These are phyloP conservation scores for Chesias legatella DNA, from an alignment of 2,888 invertebrate genomes.

Conservation along the genomic window DNA sequence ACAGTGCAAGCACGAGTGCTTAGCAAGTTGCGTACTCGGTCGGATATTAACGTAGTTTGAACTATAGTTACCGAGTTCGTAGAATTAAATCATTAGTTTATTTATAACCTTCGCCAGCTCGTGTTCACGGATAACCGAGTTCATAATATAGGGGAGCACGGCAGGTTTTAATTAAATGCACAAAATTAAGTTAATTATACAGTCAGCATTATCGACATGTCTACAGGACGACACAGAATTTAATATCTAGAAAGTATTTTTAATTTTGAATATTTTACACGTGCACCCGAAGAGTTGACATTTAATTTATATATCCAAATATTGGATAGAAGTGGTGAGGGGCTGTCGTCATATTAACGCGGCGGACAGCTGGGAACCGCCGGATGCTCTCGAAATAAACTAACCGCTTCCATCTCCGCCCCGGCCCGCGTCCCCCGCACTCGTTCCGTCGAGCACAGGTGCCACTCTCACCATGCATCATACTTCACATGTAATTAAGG, in stretches of 20 bases:
- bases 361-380: conserved; percentile 65
- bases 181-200: not conserved
- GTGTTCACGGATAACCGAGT: not conserved
- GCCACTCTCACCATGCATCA: conserved; percentile 58
- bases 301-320: conserved; percentile 62
- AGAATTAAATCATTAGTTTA: conserved; percentile 27
- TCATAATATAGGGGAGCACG: not conserved
- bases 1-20: conserved; percentile 31
- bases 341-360: conserved; percentile 69
- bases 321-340: conserved; percentile 56
- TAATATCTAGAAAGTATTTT: no score
- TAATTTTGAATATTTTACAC: conserved; percentile 2
- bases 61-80: conserved; percentile 24
- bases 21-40: conserved; percentile 30
- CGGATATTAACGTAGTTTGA: conserved; percentile 32
- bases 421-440: conserved; percentile 19
- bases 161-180: conserved; percentile 1
- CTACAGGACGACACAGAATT: no score
- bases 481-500: conserved; percentile 56
- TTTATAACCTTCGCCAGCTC: conserved; percentile 17
- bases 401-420: conserved; percentile 36
- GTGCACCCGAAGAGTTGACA: conserved; percentile 47
- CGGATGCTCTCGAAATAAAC: conserved; percentile 74
- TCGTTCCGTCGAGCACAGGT: conserved; percentile 41
- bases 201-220: conserved; percentile 9